A percentile compares a stretch with the other conserved stretches of the same genome.
Evolutionary conservation across 2,888 invertebrate genomes (phyloP).

Genomic region (Hypercompe scribonia): DNA sequence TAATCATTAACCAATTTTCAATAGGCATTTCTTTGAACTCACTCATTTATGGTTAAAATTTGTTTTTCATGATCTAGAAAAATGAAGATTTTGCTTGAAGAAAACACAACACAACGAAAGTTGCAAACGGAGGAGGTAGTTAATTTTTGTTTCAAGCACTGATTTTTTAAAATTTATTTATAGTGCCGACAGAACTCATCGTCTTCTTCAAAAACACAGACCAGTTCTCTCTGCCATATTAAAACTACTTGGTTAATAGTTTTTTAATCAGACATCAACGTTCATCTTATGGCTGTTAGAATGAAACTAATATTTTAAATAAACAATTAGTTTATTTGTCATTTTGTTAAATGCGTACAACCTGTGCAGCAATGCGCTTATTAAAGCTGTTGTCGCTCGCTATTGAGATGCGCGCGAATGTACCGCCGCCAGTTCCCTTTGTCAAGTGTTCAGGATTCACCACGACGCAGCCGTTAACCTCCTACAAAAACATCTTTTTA

Average conservation of each 20-base stretch:
- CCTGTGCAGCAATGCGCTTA: conserved; percentile 69
- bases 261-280: background rate
- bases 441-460: conserved; percentile 95
- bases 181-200: too few species aligned
- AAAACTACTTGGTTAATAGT: background rate
- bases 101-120: too few species aligned
- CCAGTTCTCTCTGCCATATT: background rate
- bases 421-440: conserved; percentile 91
- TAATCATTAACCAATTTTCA: too few species aligned
- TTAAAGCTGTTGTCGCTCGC: conserved; percentile 59
- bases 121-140: too few species aligned
- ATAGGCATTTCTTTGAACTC: too few species aligned
- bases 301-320: conserved; percentile 1
- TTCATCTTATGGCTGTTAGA: background rate
- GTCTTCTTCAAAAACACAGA: too few species aligned
- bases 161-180: too few species aligned
- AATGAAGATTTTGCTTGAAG: too few species aligned
- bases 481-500: conserved; percentile 75
- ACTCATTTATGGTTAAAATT: too few species aligned
- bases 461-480: conserved; percentile 91
- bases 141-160: too few species aligned
- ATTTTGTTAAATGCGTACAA: conserved; percentile 72
- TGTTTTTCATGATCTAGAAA: too few species aligned
- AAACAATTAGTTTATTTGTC: conserved; percentile 2
- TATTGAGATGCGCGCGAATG: conserved; percentile 90